Percentiles rank a stretch among this genome's conserved stretches.
Conservation (phyloP, 2,797 vertebrate species). For the Acestrorhynchus altus region DNA sequence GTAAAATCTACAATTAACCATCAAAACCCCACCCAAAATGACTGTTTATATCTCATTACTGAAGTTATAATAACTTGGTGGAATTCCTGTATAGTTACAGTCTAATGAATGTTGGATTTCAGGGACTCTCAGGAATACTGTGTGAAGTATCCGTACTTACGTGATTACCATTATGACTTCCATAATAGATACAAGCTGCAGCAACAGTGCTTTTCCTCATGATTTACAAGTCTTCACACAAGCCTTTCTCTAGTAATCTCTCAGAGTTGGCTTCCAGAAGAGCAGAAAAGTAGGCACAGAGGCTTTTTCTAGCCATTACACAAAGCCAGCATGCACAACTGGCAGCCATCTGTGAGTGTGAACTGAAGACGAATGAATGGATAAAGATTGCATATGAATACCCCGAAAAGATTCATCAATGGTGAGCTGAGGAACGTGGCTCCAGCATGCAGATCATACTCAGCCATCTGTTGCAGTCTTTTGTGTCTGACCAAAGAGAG, state of each 20-base stretch:
- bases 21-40: too few relatives aligned
- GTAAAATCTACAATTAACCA: too few relatives aligned
- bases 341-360: constrained; percentile 45
- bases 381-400: constrained; percentile 21
- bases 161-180: background rate
- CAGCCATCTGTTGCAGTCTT: constrained; percentile 60
- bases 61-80: too few relatives aligned
- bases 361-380: background rate
- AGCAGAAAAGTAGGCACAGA: background rate
- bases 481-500: constrained; percentile 50
- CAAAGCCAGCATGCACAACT: constrained; percentile 1
- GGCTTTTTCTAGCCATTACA: background rate
- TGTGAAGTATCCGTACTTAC: background rate
- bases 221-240: background rate
- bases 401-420: constrained; percentile 36
- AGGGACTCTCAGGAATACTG: background rate
- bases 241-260: background rate
- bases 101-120: too few relatives aligned
- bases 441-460: constrained; percentile 30
- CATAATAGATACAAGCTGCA: background rate
- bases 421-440: constrained; percentile 11
- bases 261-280: background rate
- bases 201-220: background rate
- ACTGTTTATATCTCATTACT: too few relatives aligned
- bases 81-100: too few relatives aligned